These are phyloP conservation scores for Rhopilema esculentum DNA, from an alignment of 30 jellyfish, hydroid and myxozoan species.

Conservation along the genomic window DNA sequence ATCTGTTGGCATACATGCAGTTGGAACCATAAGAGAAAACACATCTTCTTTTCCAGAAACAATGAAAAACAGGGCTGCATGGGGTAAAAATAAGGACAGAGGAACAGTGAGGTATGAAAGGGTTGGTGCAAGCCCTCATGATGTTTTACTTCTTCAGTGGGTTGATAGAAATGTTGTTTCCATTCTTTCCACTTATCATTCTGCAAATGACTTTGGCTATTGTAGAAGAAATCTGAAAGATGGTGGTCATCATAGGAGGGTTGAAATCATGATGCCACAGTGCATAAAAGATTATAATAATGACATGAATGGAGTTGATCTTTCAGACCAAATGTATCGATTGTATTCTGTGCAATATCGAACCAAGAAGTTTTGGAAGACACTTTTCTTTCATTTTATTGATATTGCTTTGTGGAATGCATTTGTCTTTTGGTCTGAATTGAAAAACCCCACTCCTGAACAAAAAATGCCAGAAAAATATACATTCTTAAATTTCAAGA, in stretches of 20 bases:
- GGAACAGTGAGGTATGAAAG: conserved; percentile 39
- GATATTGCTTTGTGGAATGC: conserved; percentile 36
- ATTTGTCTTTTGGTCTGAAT: conserved; percentile 19
- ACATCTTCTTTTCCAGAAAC: conserved; percentile 31
- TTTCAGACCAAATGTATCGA: conserved; percentile 52
- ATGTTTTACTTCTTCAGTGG: conserved; percentile 29
- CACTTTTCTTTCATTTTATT: conserved; percentile 23
- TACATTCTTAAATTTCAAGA: conserved; percentile 12
- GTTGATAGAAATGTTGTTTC: conserved; percentile 47
- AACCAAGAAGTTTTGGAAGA: conserved; percentile 58
- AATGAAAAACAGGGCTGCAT: conserved; percentile 27
- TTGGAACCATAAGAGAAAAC: conserved; percentile 16
- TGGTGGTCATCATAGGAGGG: conserved; percentile 1
- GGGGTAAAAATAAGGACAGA: conserved; percentile 42
- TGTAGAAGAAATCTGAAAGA: conserved; percentile 22
- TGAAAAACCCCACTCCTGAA: conserved; percentile 7
- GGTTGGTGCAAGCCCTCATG: conserved; percentile 15
- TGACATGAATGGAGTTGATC: conserved; percentile 67
- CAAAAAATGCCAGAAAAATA: conserved; percentile 7
- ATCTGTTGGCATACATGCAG: conserved; percentile 21
- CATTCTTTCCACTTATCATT: no score
- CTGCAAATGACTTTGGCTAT: conserved; percentile 24
- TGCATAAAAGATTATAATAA: conserved; percentile 29
- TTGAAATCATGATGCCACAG: conserved; percentile 13
- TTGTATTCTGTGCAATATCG: conserved; percentile 22